These are phyloP conservation scores for Taurulus bubalis DNA, from an alignment of 2,113 vertebrate species.

Conservation along the genomic window DNA sequence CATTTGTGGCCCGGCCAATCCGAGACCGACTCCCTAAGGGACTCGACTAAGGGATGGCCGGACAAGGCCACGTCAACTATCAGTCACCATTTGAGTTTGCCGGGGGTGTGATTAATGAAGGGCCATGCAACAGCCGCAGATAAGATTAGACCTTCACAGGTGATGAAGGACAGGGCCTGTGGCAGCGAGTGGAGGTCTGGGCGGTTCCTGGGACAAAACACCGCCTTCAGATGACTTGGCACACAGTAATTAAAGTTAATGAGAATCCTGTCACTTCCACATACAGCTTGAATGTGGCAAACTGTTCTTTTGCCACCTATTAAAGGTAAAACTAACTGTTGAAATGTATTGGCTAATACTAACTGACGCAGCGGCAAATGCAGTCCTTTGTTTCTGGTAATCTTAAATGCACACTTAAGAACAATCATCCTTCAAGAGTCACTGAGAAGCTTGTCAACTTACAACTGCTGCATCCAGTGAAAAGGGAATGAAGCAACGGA, in stretches of 20 bases:
- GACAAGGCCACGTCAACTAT: constrained; percentile 75
- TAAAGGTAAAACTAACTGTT: not conserved
- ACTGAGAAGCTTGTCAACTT: not conserved
- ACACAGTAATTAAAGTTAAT: constrained; percentile 70
- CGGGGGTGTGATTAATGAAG: constrained; percentile 79
- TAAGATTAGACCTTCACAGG: constrained; percentile 80
- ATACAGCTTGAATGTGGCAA: constrained; percentile 9
- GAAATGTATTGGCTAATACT: not conserved
- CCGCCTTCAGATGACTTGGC: constrained; percentile 55
- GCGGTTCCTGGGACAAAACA: constrained; percentile 51
- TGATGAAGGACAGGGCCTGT: constrained; percentile 75
- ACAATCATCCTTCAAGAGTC: not conserved
- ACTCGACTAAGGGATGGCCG: constrained; percentile 54
- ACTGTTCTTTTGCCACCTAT: not conserved
- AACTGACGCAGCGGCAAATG: not conserved
- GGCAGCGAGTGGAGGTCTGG: constrained; percentile 28
- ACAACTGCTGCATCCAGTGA: constrained; percentile 8
- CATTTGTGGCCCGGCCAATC: constrained; percentile 12
- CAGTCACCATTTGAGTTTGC: constrained; percentile 74
- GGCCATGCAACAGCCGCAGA: constrained; percentile 73
- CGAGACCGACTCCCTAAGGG: constrained; percentile 18
- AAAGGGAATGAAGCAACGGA: constrained; percentile 11
- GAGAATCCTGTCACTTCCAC: constrained; percentile 61
- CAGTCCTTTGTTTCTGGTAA: not conserved
- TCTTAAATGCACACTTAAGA: not conserved